Conservation (phyloP, 2,113 vertebrate species). For the Fukomys damarensis region DNA sequence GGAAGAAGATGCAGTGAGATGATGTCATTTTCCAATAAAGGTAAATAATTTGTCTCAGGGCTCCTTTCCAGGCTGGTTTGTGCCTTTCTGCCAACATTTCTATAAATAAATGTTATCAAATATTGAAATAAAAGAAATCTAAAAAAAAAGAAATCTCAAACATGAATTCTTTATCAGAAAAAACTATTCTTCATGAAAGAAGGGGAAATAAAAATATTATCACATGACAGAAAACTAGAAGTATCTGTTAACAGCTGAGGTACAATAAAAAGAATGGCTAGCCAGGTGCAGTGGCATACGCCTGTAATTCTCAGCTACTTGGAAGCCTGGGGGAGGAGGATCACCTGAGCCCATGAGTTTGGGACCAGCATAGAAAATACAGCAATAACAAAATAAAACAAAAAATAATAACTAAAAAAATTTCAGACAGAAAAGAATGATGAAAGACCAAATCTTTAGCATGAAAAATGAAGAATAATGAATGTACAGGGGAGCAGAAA, state of each 20-base stretch:
- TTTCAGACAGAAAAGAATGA: conserved; percentile 4
- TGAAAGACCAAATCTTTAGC: not conserved
- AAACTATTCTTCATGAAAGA: not conserved
- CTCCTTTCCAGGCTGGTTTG: not conserved
- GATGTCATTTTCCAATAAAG: not conserved
- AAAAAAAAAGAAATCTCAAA: not conserved
- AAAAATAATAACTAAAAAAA: conserved; percentile 43
- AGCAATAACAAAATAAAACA: not conserved
- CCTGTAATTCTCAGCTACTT: not conserved
- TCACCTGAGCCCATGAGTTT: not conserved
- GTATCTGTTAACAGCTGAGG: not conserved
- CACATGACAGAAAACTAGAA: conserved; percentile 22
- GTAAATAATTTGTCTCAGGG: not conserved
- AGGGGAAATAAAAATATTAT: not conserved
- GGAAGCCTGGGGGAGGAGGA: not conserved
- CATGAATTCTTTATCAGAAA: not conserved
- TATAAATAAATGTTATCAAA: conserved; percentile 51
- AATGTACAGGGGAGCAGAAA: not conserved
- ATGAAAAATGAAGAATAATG: conserved; percentile 1
- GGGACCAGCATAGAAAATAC: not conserved
- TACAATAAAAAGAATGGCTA: conserved; percentile 38
- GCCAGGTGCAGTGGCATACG: not conserved
- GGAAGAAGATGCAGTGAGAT: not conserved
- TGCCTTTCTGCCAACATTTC: not conserved
- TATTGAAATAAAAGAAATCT: not conserved